Percentiles rank a stretch among this genome's conserved stretches.
These are phyloP conservation scores for Bradynema listronoti DNA, from an alignment of 1,140 invertebrate species.

Conservation along the genomic window DNA sequence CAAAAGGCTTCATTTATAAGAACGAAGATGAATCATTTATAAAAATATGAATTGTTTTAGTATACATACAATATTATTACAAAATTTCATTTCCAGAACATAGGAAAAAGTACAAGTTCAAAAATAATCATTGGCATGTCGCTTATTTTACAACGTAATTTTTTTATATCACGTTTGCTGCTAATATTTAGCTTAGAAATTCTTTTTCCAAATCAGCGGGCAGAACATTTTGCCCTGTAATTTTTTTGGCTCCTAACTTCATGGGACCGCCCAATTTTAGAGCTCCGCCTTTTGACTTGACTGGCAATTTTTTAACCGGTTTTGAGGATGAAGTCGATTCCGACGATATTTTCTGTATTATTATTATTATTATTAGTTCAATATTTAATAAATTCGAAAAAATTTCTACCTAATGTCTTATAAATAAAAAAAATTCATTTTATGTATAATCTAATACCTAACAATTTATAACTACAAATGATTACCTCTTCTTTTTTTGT, in stretches of 20 bases:
- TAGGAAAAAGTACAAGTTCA: too few species aligned
- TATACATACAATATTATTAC: too few species aligned
- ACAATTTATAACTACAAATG: too few species aligned
- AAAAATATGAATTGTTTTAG: too few species aligned
- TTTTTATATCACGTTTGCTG: too few species aligned
- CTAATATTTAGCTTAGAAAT: constrained; percentile 1
- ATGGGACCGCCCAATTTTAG: constrained; percentile 6
- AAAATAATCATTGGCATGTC: too few species aligned
- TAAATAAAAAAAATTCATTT: neutral
- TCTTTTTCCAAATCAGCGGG: constrained; percentile 3
- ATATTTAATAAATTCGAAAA: neutral
- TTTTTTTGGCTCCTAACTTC: neutral
- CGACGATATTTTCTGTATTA: neutral
- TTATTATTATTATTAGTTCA: neutral
- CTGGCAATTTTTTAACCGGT: neutral
- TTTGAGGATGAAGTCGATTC: neutral
- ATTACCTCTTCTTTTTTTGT: too few species aligned
- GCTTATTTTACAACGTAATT: too few species aligned
- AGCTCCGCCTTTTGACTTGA: neutral
- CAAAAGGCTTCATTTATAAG: too few species aligned
- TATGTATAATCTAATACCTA: neutral
- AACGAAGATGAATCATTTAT: too few species aligned
- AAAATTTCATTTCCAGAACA: too few species aligned
- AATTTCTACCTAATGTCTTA: neutral
- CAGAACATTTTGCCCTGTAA: neutral